These are phyloP conservation scores for Busseola fusca DNA, from an alignment of 2,888 invertebrate genomes.

Conservation along the genomic window DNA sequence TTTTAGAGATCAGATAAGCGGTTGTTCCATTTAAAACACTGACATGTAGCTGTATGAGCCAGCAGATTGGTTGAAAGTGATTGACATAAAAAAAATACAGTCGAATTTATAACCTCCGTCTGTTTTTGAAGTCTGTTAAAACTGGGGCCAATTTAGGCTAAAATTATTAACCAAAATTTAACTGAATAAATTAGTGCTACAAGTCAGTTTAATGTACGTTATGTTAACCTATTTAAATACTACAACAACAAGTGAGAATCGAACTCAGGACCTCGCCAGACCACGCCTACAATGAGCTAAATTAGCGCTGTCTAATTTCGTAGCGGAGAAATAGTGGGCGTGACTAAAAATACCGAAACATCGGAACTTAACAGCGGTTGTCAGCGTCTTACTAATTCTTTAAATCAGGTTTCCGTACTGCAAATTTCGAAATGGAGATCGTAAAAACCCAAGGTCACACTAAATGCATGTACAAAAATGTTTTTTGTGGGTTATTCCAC, in stretches of 20 bases:
- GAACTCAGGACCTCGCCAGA: neutral
- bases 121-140: too few species aligned
- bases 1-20: too few species aligned
- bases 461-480: neutral
- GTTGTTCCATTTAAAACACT: neutral
- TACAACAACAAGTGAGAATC: neutral
- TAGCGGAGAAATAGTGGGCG: neutral
- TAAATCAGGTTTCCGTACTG: neutral
- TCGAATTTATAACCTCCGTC: too few species aligned
- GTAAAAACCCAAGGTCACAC: slow-evolving; percentile 9
- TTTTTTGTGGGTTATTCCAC: slow-evolving; percentile 18
- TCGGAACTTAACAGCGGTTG: too few species aligned
- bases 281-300: neutral
- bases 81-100: too few species aligned
- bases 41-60: neutral
- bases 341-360: too few species aligned
- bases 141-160: neutral
- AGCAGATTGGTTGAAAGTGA: too few species aligned
- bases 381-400: too few species aligned
- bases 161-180: neutral
- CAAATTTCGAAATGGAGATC: neutral
- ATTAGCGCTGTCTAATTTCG: neutral
- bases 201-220: neutral
- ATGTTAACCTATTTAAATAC: too few species aligned
- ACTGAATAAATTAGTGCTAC: neutral